Evolutionary conservation across 2,113 vertebrate genomes (phyloP), one percentile per base, ranked within the genome.

Genomic region (Deroptyus accipitrinus): DNA sequence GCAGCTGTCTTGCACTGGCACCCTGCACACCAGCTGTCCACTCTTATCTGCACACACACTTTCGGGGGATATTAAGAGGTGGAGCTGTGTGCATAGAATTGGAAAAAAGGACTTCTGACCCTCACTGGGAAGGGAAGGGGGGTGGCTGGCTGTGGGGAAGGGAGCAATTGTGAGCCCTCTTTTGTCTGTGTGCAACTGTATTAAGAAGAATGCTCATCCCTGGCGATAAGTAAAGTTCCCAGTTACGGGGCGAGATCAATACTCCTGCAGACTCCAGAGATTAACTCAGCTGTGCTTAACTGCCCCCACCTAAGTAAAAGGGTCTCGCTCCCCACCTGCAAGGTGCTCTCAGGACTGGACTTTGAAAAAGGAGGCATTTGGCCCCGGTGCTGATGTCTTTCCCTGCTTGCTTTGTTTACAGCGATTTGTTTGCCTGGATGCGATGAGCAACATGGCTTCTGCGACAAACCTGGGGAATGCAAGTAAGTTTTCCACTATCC

Each of bases 1-100:
- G 99, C 99, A 99, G 99, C 99, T 99, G 99, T 99, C 99, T 98
- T 98, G 98, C 99, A 98, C 98, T 99, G 99, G 99, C 98, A 98
- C 98, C 98, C 98, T 99, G 99, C 98, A 99, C 98, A 98, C 99
- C 99, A 99, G 99, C 99, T 99, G 99, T 99, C 99, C 99, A 99
- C 98, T 99, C 99, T 99, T 99, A 99, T 99, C 99, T 99, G 97
- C 98, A 98, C 98, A 98, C 98, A 99, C 98, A 99, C 98, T 98
- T 97, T 98, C 98, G 98, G 98, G 98, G 95, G 99, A 99, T 98
- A 99, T 98, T 98, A 98, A 98, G 98, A 98, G 98, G 98, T 98
- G 98, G 98, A 98, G 98, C 98, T 98, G 97, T 98, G 98, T 98
- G 98, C 98, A 98, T 97, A 98, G 98, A 98, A 98, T 98, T 95